Base-by-base conservation (phyloP, 2,113 vertebrate species). In the Phycodurus eques region DNA sequence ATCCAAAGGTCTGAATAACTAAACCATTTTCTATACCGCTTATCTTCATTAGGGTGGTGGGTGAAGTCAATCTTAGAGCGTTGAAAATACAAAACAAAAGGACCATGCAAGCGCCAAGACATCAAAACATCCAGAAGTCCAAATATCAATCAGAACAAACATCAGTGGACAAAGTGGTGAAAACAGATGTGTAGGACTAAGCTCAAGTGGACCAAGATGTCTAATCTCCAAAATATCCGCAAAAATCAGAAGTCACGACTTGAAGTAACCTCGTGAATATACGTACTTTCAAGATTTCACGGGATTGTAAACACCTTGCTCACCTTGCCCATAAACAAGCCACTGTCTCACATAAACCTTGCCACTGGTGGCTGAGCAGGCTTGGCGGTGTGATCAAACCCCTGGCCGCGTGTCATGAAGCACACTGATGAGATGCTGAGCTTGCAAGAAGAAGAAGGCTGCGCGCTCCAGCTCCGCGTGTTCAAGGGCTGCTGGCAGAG, bases 371-470 rank as follows among this genome's bases (percentile, higher is more conserved):
- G 27, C 14, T 33, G 5, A 33, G 57, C 57, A 60, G 19, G n/a
- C n/a, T 57, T 11, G 54, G 54, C 22, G 54, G 54, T 57, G 54
- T 10, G n/a, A 57, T 22, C 20, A 57, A 57, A 57, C 22, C 10
- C 9, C 7, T 8, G 19, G 2, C 8, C 6, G 2, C 8, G 19
- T 56, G 54, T 57, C 22, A 57, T 57, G 8, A 64, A 43, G 62
- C 62, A 20, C 39, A 64, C 39, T 64, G 62, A 64, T 44, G 62
- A n/a, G 39, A 43, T 64, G 39, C 39, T 64, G 62, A 64, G 19
- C 39, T 43, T 42, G 39, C 33, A 43, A 64, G 39, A 64, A 42
- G 35, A 39, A n/a, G 6, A 22, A 5, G 9, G 12, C 9, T 27
- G 27, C 27, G 27, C 27, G 27, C 27, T 27, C 27, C 27, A 27